Evolutionary conservation across 2,113 vertebrate species (phyloP).

Genomic region (Danio rerio): GRCz12tu NC_133193.1:12106501-12107000

Average conservation of each 20-base stretch:
- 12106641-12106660: not conserved
- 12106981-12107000: too few relatives aligned
- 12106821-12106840: conserved; percentile 63
- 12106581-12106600: not conserved
- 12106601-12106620: not conserved
- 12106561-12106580: not conserved
- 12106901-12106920: conserved; percentile 44
- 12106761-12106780: conserved; percentile 52
- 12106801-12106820: conserved; percentile 53
- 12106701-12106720: conserved; percentile 5
- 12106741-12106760: conserved; percentile 46
- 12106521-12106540: too few relatives aligned
- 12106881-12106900: conserved; percentile 21
- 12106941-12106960: not conserved
- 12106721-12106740: not conserved
- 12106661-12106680: conserved; percentile 10
- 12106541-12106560: too few relatives aligned
- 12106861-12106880: conserved; percentile 63
- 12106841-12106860: conserved; percentile 57
- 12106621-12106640: not conserved
- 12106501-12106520: too few relatives aligned
- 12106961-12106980: too few relatives aligned
- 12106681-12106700: not conserved
- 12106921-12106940: conserved; percentile 12
- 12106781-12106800: conserved; percentile 61